Conservation (phyloP, 2,113 vertebrate species). For the Rhabdomys dilectus region DNA sequence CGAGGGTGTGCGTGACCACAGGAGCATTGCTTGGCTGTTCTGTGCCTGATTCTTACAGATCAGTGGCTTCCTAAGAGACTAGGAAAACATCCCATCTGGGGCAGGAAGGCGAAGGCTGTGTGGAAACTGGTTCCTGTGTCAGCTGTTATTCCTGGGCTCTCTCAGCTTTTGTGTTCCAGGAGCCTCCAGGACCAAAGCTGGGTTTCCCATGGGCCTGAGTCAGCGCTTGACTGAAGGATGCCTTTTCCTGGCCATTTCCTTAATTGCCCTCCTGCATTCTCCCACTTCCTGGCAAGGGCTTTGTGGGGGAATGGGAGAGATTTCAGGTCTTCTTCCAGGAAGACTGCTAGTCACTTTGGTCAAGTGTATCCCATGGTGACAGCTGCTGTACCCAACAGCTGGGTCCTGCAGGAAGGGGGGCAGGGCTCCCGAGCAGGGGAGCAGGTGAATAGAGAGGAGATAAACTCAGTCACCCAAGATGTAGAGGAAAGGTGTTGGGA, state of each 20-base stretch:
- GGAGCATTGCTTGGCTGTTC: not conserved
- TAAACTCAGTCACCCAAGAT: not conserved
- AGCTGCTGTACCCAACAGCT: not conserved
- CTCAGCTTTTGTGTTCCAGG: conserved; percentile 5
- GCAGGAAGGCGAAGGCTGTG: conserved; percentile 23
- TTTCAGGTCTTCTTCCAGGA: conserved; percentile 34
- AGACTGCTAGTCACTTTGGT: not conserved
- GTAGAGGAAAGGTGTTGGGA: not conserved
- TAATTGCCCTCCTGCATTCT: conserved; percentile 26
- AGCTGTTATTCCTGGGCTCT: conserved; percentile 47
- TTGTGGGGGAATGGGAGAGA: not conserved
- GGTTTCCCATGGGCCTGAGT: not conserved
- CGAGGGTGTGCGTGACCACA: not conserved
- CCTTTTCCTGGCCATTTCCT: not conserved
- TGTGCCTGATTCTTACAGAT: not conserved
- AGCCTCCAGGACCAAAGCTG: not conserved
- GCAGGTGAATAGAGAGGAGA: too few species aligned
- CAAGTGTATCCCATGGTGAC: not conserved
- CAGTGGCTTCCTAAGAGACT: not conserved
- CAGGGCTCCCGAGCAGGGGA: fast-evolving
- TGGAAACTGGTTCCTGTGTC: not conserved
- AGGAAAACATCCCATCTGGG: not conserved
- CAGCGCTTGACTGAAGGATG: conserved; percentile 30
- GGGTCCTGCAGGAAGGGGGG: fast-evolving
- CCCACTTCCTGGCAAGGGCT: conserved; percentile 57